Base-by-base conservation (phyloP, 1,140 invertebrate species). In the Pinna nobilis region DNA sequence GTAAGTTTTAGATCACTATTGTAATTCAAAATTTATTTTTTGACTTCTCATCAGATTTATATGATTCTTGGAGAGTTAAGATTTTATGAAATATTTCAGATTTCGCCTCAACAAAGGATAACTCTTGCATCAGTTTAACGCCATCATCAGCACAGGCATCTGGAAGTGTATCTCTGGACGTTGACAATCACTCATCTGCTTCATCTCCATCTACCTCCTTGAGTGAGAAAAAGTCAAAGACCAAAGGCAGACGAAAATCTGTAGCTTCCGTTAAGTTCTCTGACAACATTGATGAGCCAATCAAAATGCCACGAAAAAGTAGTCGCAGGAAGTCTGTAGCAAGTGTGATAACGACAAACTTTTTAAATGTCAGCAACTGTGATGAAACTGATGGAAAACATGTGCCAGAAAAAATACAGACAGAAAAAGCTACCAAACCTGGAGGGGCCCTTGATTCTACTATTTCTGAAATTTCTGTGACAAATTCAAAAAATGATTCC, bases 161-260 rank as follows among this genome's bases (percentile, higher is more conserved):
- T n/a, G n/a, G n/a, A n/a, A n/a, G n/a, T n/a, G n/a, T n/a, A n/a
- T n/a, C n/a, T n/a, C n/a, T n/a, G n/a, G n/a, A n/a, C n/a, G n/a
- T n/a, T n/a, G n/a, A n/a, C n/a, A n/a, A n/a, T n/a, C n/a, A n/a
- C n/a, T n/a, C n/a, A n/a, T n/a, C n/a, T n/a, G n/a, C n/a, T n/a
- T n/a, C n/a, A n/a, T n/a, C n/a, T n/a, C n/a, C n/a, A n/a, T 15
- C 64, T 15, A 3, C 18, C 15, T 7, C 64, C 3, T 20, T 20
- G 0, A 51, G 33, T 13, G 33, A 18, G 0, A 32, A 18, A 5
- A 51, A 66, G 47, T 25, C 53, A 33, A 66, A 35, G 30, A 23
- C 23, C 20, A 73, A 49, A 23, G 60, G 55, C 37, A 39, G 70
- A 13, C 32, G 70, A 13, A 73, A 73, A 67, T 73, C 70, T 28